A percentile compares a stretch with the other conserved stretches of the same genome.
Evolutionary conservation across 1,140 invertebrate genomes (phyloP).

Genomic region (Elymnias hypermnestra): DNA sequence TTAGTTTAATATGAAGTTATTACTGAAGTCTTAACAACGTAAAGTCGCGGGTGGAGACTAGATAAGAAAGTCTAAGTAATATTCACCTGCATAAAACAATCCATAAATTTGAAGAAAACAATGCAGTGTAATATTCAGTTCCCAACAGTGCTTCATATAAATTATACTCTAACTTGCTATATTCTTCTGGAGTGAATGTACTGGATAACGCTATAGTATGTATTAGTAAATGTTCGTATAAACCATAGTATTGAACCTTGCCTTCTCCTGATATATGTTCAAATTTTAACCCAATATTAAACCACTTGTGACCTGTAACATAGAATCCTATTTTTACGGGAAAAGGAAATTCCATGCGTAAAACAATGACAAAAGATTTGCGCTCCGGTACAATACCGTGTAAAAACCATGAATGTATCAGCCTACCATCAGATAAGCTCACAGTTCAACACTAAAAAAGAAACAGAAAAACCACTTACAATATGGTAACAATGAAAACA

Average conservation of each 20-base stretch:
- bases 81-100: conserved; percentile 39
- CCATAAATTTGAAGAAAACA: conserved; percentile 51
- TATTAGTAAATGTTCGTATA: conserved; percentile 41
- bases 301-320: conserved; percentile 42
- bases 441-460: too few species aligned
- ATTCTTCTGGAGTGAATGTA: conserved; percentile 29
- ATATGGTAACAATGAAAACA: conserved; percentile 12
- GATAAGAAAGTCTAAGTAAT: conserved; percentile 1
- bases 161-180: conserved; percentile 28
- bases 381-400: too few species aligned
- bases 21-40: too few species aligned
- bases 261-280: conserved; percentile 3
- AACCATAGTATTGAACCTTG: conserved; percentile 11
- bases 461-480: conserved; percentile 12
- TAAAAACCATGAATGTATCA: too few species aligned
- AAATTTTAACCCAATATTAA: conserved; percentile 37
- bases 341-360: neutral
- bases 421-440: too few species aligned
- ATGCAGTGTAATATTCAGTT: conserved; percentile 31
- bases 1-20: too few species aligned
- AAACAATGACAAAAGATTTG: too few species aligned
- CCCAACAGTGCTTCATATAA: conserved; percentile 35
- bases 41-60: too few species aligned
- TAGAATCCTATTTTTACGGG: neutral
- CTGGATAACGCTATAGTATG: conserved; percentile 27